These are phyloP conservation scores for Leucoma salicis DNA, from an alignment of 2,888 invertebrate species.

Conservation along the genomic window DNA sequence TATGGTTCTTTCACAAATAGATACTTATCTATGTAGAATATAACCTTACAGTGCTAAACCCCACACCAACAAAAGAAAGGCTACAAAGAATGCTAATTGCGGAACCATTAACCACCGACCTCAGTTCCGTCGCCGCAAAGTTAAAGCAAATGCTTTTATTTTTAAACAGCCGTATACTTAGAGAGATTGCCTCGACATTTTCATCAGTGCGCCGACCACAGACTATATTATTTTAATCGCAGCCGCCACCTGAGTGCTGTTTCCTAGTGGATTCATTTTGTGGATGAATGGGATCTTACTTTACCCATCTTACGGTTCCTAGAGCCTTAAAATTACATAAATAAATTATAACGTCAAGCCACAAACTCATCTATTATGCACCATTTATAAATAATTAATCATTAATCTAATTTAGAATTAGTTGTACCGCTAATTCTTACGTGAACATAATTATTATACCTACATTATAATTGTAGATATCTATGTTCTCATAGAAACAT, in stretches of 20 bases:
- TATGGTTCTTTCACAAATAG: no score
- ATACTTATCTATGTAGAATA: no score
- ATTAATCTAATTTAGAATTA: no score
- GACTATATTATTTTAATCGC: conserved; percentile 72
- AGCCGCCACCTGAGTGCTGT: conserved; percentile 50
- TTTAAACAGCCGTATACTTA: conserved; percentile 75
- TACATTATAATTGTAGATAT: no score
- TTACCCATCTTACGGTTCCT: not conserved
- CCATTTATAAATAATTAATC: no score
- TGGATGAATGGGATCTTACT: conserved; percentile 26
- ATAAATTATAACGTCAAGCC: no score
- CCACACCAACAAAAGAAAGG: conserved; percentile 48
- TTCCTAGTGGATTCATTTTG: conserved; percentile 43
- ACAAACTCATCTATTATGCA: no score
- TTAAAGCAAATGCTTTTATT: conserved; percentile 66
- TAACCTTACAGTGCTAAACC: conserved; percentile 3
- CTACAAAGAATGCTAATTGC: conserved; percentile 61
- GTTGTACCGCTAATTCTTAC: no score
- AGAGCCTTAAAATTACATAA: no score
- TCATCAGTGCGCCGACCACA: conserved; percentile 71
- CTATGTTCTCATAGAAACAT: no score
- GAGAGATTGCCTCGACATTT: conserved; percentile 70
- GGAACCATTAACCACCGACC: conserved; percentile 42
- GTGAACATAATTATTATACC: no score
- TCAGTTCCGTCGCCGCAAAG: conserved; percentile 57